Conservation (phyloP, 2,888 invertebrate species). For the Oegoconia quadripuncta region DNA sequence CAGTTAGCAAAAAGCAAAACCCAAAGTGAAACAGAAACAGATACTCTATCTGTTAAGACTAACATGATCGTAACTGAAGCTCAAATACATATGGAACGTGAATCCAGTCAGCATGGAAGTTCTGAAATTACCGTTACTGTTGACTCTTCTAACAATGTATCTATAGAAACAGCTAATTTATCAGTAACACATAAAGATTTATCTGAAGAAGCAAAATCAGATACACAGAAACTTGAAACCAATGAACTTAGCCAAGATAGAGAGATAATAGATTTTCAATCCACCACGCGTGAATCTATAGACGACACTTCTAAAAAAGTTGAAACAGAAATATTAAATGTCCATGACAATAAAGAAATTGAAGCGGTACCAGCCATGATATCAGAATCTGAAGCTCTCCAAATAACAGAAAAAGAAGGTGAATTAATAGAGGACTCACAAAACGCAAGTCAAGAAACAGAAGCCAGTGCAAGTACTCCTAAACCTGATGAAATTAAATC, state of each 20-base stretch:
- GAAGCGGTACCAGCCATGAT: constrained; percentile 13
- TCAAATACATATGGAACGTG: constrained; percentile 72
- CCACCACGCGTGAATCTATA: constrained; percentile 7
- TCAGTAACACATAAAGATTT: constrained; percentile 55
- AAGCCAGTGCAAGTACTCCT: constrained; percentile 21
- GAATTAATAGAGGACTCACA: constrained; percentile 5
- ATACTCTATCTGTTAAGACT: constrained; percentile 67
- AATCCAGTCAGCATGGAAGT: constrained; percentile 60
- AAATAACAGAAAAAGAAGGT: constrained; percentile 16
- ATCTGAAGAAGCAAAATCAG: constrained; percentile 35
- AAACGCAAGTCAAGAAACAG: constrained; percentile 14
- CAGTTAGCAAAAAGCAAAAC: constrained; percentile 45
- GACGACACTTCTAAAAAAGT: constrained; percentile 6
- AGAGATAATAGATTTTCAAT: constrained; percentile 17
- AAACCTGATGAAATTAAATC: constrained; percentile 24
- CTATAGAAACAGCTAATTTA: constrained; percentile 63
- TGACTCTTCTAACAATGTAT: constrained; percentile 67
- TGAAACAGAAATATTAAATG: constrained; percentile 16
- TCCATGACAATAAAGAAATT: constrained; percentile 8
- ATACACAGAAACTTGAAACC: constrained; percentile 24
- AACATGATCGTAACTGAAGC: constrained; percentile 75
- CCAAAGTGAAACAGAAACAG: constrained; percentile 71
- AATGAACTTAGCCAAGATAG: constrained; percentile 5
- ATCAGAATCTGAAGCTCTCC: constrained; percentile 16
- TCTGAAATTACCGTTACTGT: constrained; percentile 66